Percentiles rank a stretch among this genome's conserved stretches.
Conservation (phyloP, 2,113 vertebrate species). For the Anguilla rostrata region DNA sequence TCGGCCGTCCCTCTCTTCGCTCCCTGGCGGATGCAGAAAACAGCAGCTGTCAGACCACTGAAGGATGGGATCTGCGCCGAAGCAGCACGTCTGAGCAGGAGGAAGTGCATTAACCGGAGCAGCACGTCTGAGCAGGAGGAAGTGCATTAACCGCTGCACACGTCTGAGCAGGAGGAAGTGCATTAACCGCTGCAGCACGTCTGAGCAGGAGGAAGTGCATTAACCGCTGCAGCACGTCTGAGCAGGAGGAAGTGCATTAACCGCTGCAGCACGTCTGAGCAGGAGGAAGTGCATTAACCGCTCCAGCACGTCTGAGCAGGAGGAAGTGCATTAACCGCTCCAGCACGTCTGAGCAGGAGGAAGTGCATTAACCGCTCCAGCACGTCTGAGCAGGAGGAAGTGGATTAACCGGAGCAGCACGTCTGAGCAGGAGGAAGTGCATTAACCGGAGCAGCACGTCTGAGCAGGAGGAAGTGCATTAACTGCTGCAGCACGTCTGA, state of each 20-base stretch:
- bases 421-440: background rate
- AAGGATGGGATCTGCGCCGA: conserved; percentile 2
- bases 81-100: too few species aligned
- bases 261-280: background rate
- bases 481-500: too few species aligned
- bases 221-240: background rate
- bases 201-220: background rate
- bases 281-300: background rate
- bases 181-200: background rate
- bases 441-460: background rate
- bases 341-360: background rate
- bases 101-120: background rate
- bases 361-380: background rate
- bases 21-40: background rate
- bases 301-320: background rate
- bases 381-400: too few species aligned
- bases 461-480: background rate
- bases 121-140: background rate
- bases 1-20: too few species aligned
- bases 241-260: background rate
- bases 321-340: background rate
- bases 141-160: background rate
- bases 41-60: background rate
- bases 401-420: background rate
- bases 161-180: too few species aligned